Percentiles rank a stretch among this genome's conserved stretches.
phyloP scores from a whole-genome alignment of 1,140 invertebrate species.

The Thalassaphorura encarpata region DNA sequence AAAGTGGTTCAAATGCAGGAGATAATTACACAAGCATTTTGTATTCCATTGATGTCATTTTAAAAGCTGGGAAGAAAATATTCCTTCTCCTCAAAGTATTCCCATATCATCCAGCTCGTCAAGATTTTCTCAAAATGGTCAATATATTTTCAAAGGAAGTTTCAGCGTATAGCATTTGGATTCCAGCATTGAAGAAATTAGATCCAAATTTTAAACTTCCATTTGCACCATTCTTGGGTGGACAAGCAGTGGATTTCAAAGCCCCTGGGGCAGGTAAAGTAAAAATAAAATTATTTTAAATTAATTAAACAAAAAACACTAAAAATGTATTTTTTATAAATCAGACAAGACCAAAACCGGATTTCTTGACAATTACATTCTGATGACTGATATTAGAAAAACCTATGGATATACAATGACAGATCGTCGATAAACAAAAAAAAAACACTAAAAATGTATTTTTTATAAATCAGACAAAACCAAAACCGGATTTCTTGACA shows the following conservation, averaged over 20 bases:
- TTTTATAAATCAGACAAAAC: no score
- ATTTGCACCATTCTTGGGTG: neutral
- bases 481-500: no score
- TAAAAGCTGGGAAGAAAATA: neutral
- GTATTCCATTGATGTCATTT: constrained; percentile 33
- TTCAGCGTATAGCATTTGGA: constrained; percentile 7
- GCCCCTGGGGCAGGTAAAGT: no score
- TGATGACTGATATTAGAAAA: constrained; percentile 50
- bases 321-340: no score
- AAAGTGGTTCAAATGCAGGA: constrained; percentile 39
- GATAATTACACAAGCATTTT: constrained; percentile 44
- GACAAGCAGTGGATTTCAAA: constrained; percentile 1
- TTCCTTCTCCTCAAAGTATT: constrained; percentile 17
- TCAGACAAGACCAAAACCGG: no score
- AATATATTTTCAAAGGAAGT: constrained; percentile 24
- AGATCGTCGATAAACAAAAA: no score
- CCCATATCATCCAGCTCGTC: constrained; percentile 16
- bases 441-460: no score
- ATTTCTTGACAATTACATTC: constrained; percentile 52
- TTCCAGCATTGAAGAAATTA: constrained; percentile 11
- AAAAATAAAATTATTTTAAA: no score
- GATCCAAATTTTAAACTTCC: neutral
- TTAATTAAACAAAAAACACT: no score
- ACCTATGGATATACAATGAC: constrained; percentile 44
- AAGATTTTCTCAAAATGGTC: constrained; percentile 11